These are phyloP conservation scores for Cinclus mexicanus DNA, from an alignment of 2,113 vertebrate species.

Conservation along the genomic window DNA sequence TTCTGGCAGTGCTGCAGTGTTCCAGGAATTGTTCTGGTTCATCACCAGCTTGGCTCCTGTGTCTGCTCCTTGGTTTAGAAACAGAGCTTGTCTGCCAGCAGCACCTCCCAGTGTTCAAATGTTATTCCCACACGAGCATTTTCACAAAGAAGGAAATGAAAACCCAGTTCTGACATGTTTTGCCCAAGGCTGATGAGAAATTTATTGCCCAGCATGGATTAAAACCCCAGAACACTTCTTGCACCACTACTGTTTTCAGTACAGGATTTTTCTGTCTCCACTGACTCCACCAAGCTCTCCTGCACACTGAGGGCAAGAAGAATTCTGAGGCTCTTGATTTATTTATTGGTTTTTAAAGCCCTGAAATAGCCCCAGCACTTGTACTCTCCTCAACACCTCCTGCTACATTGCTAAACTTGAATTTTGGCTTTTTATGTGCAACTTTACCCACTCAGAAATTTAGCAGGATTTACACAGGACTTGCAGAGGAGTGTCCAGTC, in stretches of 20 bases:
- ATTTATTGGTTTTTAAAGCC: neutral
- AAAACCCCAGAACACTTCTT: neutral
- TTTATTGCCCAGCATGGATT: neutral
- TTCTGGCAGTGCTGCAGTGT: neutral
- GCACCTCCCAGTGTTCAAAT: neutral
- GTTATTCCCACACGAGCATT: neutral
- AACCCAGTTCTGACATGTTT: neutral
- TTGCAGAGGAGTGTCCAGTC: neutral
- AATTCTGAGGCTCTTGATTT: neutral
- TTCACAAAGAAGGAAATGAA: neutral
- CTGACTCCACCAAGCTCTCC: neutral
- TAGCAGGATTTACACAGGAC: neutral
- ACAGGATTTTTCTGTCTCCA: neutral
- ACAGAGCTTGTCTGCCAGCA: neutral
- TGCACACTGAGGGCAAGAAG: neutral
- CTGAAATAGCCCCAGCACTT: neutral
- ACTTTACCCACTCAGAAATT: neutral
- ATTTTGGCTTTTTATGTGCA: neutral
- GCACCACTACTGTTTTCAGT: neutral
- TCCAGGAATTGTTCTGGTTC: neutral
- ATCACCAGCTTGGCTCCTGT: accelerated
- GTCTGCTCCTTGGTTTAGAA: neutral
- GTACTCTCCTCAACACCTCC: neutral
- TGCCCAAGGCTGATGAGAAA: neutral
- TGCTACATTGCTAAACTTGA: neutral